Evolutionary conservation across 1,140 invertebrate species (phyloP).

Genomic region (Ips typographus): DNA sequence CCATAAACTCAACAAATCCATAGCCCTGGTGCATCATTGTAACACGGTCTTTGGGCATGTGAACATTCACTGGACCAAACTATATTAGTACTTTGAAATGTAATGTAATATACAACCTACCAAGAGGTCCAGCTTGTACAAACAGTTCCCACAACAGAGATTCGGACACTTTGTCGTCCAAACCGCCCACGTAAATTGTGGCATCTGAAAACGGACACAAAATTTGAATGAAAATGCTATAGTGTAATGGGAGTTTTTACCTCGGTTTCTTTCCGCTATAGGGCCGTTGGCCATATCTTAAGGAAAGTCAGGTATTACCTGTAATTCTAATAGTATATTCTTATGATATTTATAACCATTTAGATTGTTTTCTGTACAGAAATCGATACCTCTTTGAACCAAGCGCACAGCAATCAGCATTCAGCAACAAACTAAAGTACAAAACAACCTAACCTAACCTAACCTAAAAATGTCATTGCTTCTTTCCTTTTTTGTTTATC

Average conservation of each 20-base stretch:
- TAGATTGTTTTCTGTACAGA: too few species aligned
- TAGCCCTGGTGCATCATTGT: constrained; percentile 99
- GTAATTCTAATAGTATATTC: too few species aligned
- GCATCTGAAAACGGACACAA: constrained; percentile 75
- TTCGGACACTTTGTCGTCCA: constrained; percentile 98
- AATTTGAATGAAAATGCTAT: constrained; percentile 23
- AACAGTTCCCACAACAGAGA: constrained; percentile 98
- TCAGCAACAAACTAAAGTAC: too few species aligned
- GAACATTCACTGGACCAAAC: constrained; percentile 85
- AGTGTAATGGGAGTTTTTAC: constrained; percentile 55
- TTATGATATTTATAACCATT: too few species aligned
- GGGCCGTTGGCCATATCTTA: constrained; percentile 87
- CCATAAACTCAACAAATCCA: constrained; percentile 99
- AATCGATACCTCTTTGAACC: too few species aligned
- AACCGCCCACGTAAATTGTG: constrained; percentile 98
- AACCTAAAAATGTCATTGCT: too few species aligned
- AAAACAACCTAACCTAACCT: too few species aligned
- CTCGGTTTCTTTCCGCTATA: constrained; percentile 96
- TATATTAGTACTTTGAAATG: not conserved
- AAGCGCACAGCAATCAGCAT: too few species aligned
- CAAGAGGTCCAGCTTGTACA: constrained; percentile 97
- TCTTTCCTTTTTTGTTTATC: too few species aligned
- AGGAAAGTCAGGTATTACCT: too few species aligned
- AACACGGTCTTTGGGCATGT: constrained; percentile 99
- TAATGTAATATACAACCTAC: constrained; percentile 60